Evolutionary conservation across 2,797 vertebrate species (phyloP), one percentile per base, ranked within the genome.

Genomic region (Xerus rutilus): DNA sequence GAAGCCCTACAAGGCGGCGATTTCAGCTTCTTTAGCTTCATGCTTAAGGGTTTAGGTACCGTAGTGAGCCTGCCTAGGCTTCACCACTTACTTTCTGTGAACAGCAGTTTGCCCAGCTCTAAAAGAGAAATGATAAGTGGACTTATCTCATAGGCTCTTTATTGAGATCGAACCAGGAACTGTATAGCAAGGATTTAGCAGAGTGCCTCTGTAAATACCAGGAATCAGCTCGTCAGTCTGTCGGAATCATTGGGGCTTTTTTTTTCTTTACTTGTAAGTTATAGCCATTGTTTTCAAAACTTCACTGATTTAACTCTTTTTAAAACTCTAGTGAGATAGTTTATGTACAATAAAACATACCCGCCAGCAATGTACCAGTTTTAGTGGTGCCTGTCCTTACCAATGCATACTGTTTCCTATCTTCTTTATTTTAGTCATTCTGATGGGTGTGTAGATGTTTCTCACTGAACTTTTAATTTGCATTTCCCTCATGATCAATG

Each of bases 271-370:
- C n/a, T 82, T 91, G 8, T 64, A 88, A 88, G 73, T 92, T 14
- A 89, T 21, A 73, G n/a, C 21, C 32, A 78, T 54, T 65, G 39
- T 70, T 93, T 93, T 89, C 82, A 62, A 70, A 92, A 89, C 32
- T 62, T 89, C 30, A 82, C 65, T 82, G 59, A 14, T 10, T 89
- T 81, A 57, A 21, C 72, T 72, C 35, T 43, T 47, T 10, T 35
- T 23, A 57, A 74, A 35, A 43, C 10, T 77, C 45, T 52, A 21
- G 39, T 77, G 43, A 47, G 32, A 70, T 47, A 72, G 73, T 62
- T 74, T 76, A 18, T 28, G 35, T 86, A n/a, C 65, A 87, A 88
- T 84, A 59, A 92, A 86, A 25, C 32, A 21, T 32, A 49, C 67
- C 23, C 43, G 49, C 30, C 52, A 54, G 32, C 30, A 86, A 20